Conservation (phyloP, 2,888 invertebrate species). For the Nineta flava region DNA sequence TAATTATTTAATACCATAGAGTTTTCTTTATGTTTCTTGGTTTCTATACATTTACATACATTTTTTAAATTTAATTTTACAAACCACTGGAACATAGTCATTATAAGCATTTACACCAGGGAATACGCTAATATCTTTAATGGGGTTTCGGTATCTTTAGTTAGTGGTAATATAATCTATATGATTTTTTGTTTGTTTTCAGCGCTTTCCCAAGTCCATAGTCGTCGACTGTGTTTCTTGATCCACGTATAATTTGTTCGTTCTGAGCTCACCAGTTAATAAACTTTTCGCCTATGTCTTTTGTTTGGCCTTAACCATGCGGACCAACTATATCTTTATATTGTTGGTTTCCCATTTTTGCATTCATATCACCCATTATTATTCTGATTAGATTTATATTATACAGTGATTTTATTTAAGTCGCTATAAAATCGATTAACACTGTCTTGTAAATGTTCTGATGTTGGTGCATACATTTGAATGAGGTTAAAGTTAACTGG, state of each 20-base stretch:
- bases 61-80: neutral
- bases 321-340: neutral
- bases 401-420: too few species aligned
- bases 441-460: too few species aligned
- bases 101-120: neutral
- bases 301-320: neutral
- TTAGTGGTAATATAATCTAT: slow-evolving; percentile 9
- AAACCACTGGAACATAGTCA: neutral
- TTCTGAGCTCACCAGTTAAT: slow-evolving; percentile 8
- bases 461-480: too few species aligned
- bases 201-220: slow-evolving; percentile 9
- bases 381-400: too few species aligned
- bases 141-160: neutral
- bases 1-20: neutral
- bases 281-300: neutral
- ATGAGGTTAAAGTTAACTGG: too few species aligned
- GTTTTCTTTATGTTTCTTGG: too few species aligned
- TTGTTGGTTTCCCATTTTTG: neutral
- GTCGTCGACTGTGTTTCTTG: slow-evolving; percentile 5
- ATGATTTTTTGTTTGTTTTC: slow-evolving; percentile 7
- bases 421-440: too few species aligned
- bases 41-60: too few species aligned
- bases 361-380: too few species aligned
- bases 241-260: slow-evolving; percentile 3
- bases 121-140: neutral